These are phyloP conservation scores for Eufriesea mexicana DNA, from an alignment of 1,140 invertebrate species.

Conservation along the genomic window DNA sequence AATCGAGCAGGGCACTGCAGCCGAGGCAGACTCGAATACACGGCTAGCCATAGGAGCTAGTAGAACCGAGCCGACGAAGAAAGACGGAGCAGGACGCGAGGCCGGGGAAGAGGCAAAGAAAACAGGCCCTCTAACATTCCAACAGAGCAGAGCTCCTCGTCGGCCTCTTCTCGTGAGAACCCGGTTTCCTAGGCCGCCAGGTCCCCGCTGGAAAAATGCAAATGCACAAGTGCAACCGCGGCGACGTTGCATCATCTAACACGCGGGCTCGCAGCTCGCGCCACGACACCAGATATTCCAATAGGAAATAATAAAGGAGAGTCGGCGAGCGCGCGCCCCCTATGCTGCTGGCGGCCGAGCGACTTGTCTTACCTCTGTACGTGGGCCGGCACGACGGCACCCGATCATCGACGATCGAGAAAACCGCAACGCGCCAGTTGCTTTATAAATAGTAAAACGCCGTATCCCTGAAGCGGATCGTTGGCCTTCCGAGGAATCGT, in stretches of 20 bases:
- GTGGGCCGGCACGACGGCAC: neutral
- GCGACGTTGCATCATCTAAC: constrained; percentile 49
- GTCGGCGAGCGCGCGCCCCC: neutral
- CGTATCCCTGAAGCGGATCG: constrained; percentile 47
- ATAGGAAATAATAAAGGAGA: constrained; percentile 24
- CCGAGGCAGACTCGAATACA: no score
- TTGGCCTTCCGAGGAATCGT: constrained; percentile 57
- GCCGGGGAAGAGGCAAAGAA: no score
- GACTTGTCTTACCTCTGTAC: constrained; percentile 19
- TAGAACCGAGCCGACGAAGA: no score
- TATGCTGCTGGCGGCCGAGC: neutral
- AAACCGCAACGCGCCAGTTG: constrained; percentile 36
- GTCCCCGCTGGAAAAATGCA: constrained; percentile 3
- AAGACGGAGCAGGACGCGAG: no score
- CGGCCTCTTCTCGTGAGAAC: constrained; percentile 37
- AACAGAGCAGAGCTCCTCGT: neutral
- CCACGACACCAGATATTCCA: constrained; percentile 44
- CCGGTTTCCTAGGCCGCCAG: neutral
- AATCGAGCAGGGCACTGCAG: neutral
- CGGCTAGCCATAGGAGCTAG: no score
- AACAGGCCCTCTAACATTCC: constrained; percentile 17
- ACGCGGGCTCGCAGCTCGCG: neutral
- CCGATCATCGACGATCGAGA: constrained; percentile 20
- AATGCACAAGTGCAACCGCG: constrained; percentile 32
- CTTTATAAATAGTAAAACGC: constrained; percentile 55